Base-by-base conservation (phyloP, 2,888 invertebrate genomes). In the Pseudolycoriella hygida region DNA sequence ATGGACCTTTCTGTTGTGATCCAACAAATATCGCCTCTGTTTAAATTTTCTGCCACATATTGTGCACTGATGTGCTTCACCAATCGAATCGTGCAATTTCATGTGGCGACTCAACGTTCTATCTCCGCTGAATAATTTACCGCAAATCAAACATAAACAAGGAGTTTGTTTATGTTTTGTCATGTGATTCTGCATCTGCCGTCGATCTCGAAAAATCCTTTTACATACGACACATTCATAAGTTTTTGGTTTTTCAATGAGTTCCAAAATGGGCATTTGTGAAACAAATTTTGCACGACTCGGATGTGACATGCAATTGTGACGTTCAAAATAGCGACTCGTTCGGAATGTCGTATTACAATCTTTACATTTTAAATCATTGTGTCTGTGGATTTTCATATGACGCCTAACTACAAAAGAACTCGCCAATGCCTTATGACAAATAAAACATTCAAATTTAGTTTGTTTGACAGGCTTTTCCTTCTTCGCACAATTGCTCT, bases 391-490 rank as follows among this genome's bases (percentile, higher is more conserved):
- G 3, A 31, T 18, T 31, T 42, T 25, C 15, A 30, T 25, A 3
- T 42, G 30, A 14, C 17, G 25, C 17, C 17, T 14, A n/a, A n/a
- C 14, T n/a, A 25, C 30, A n/a, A 42, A 42, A 14, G 25, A 31
- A 14, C 17, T 30, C 17, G 14, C 5, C 12, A 42, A 42, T 42
- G 3, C 15, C 12, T 31, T 42, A 25, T 42, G 42, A 17, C 42
- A 42, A 10, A 42, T 15, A n/a, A 42, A 42, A 30, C 42, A 42
- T 42, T 42, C 42, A 30, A 42, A 40, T 40, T n/a, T n/a, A n/a
- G n/a, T n/a, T n/a, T n/a, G n/a, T n/a, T n/a, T n/a, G n/a, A n/a
- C n/a, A n/a, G n/a, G n/a, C n/a, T n/a, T n/a, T n/a, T n/a, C n/a
- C n/a, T n/a, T n/a, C n/a, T n/a, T n/a, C n/a, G n/a, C n/a, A n/a